Evolutionary conservation across 2,888 invertebrate species (phyloP), one percentile per base, ranked within the genome.

Genomic region (Macroteleia sp.): DNA sequence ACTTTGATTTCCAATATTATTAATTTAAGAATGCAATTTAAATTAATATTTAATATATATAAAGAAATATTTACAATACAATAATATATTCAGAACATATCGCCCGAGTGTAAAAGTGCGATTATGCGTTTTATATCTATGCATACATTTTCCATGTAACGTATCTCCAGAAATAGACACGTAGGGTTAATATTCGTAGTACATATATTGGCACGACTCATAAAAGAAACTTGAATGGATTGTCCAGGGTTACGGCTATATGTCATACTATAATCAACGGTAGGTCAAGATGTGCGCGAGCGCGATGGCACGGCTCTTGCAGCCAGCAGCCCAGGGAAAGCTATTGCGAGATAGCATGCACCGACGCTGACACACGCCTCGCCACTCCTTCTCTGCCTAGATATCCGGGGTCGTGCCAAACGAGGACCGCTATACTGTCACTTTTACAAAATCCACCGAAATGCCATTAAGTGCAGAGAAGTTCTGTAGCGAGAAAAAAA

Each of bases 301-400:
- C 81, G 81, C 82, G 70, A 66, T 74, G 57, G 39, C 50, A 59
- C 66, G 70, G 75, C 83, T 83, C 84, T 79, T 82, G 83, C 81
- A 74, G 50, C 56, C 50, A 61, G 83, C 74, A 81, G 82, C 75
- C 82, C 84, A 83, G 83, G 84, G 79, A 79, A 67, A 66, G 71
- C 77, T 52, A 30, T 57, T 57, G 56, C 54, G 48, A 62, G 54
- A 69, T 76, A 56, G 48, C 69, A 42, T 56, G 73, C 73, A 57
- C 64, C 39, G 25, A 46, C 54, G 36, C 54, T 22, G 19, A 50
- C 44, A 50, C 48, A 61, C 66, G 22, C 34, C 61, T 59, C 57
- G 17, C 59, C 50, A 36, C 59, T 41, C 42, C 64, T 39, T 34
- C 41, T 57, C 52, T 32, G 48, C 85, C 85, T 85, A 82, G 83